phyloP scores from a whole-genome alignment of 2,888 invertebrate species.

The Polyommatus icarus region DNA sequence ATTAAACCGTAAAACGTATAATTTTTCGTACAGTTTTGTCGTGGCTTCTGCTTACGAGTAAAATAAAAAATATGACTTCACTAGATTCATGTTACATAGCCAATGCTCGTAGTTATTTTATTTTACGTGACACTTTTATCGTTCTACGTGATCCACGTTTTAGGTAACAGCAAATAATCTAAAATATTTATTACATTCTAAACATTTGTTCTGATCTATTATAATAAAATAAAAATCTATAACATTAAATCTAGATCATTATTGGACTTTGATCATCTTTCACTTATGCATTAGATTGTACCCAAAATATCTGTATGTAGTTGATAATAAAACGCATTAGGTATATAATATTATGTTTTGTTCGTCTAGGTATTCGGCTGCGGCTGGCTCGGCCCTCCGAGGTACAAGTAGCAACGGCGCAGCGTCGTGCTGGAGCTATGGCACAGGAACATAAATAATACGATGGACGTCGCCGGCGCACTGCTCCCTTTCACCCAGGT shows the following conservation, averaged over 20 bases:
- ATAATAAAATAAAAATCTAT: too few relatives aligned
- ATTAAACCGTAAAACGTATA: too few relatives aligned
- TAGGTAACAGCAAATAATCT: not conserved
- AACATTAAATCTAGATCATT: too few relatives aligned
- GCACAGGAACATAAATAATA: slow-evolving; percentile 79
- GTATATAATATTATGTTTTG: not conserved
- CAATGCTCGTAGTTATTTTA: not conserved
- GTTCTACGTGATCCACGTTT: not conserved
- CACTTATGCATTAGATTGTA: too few relatives aligned
- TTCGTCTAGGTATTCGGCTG: slow-evolving; percentile 82
- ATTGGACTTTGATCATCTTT: too few relatives aligned
- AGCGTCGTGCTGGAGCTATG: slow-evolving; percentile 79
- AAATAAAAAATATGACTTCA: not conserved
- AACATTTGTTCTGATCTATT: too few relatives aligned
- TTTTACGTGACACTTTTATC: not conserved
- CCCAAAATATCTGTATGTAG: not conserved
- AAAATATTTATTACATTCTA: not conserved
- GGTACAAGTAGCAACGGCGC: slow-evolving; percentile 84
- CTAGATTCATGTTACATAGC: not conserved
- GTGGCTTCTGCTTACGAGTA: too few relatives aligned
- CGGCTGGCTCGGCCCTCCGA: slow-evolving; percentile 83
- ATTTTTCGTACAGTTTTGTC: too few relatives aligned
- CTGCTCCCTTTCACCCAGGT: slow-evolving; percentile 72
- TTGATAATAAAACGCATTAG: not conserved
- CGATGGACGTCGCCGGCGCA: slow-evolving; percentile 77